Evolutionary conservation across 1,140 invertebrate genomes (phyloP).

Genomic region (Meloidogyne hapla): DNA sequence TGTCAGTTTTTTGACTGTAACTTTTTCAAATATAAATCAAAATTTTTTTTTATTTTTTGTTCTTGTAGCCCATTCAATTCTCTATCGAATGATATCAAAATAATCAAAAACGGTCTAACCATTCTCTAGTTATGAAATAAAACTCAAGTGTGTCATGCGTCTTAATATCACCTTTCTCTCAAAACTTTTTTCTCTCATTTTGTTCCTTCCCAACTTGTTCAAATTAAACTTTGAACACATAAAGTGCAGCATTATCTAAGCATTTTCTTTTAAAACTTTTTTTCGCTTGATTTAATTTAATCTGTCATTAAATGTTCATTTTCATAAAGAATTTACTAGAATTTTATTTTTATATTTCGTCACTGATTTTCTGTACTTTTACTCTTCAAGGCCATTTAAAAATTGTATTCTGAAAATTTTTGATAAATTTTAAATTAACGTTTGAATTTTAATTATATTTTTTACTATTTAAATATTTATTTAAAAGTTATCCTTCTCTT

Average conservation of each 20-base stretch:
- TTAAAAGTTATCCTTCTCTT: too few species aligned
- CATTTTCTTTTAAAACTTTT: background rate
- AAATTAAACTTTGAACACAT: background rate
- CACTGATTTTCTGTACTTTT: background rate
- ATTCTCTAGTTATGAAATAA: background rate
- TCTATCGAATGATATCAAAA: background rate
- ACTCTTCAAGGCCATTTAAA: background rate
- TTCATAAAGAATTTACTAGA: background rate
- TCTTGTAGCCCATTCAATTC: background rate
- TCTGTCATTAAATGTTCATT: background rate
- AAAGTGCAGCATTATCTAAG: background rate
- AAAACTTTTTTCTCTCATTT: too few species aligned
- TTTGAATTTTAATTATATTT: too few species aligned
- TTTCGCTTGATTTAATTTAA: background rate
- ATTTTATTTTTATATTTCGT: background rate
- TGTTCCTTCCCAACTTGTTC: too few species aligned
- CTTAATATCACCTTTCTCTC: too few species aligned
- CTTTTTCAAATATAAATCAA: background rate
- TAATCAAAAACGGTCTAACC: background rate
- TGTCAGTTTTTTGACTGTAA: too few species aligned
- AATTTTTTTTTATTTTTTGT: background rate
- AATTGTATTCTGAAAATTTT: background rate
- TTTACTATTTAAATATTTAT: too few species aligned
- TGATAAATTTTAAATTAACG: background rate
- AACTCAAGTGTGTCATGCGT: background rate